These are phyloP conservation scores for Caenorhabditis remanei DNA, from an alignment of 1,140 invertebrate species.

Conservation along the genomic window DNA sequence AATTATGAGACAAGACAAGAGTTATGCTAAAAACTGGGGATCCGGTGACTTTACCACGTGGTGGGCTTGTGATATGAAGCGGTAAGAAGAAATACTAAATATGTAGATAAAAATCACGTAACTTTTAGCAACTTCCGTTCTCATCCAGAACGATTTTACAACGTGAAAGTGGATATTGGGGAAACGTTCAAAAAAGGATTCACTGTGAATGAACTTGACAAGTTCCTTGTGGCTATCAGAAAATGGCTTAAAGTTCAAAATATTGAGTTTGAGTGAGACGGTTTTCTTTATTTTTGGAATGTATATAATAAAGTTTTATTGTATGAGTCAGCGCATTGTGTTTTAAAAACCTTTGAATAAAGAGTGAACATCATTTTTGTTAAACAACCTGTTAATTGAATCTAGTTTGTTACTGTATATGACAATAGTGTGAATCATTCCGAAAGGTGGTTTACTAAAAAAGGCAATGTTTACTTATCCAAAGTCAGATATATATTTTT, in stretches of 20 bases:
- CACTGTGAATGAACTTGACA: slow-evolving; percentile 18
- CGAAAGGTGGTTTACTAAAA: no score
- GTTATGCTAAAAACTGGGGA: slow-evolving; percentile 36
- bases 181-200: slow-evolving; percentile 47
- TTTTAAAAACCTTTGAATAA: not conserved
- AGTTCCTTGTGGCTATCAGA: slow-evolving; percentile 16
- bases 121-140: slow-evolving; percentile 10
- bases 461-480: no score
- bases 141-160: slow-evolving; percentile 5
- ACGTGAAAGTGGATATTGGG: slow-evolving; percentile 33
- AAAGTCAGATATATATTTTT: no score
- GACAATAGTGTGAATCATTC: no score
- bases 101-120: not conserved
- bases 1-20: slow-evolving; percentile 11
- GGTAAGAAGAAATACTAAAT: not conserved
- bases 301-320: not conserved
- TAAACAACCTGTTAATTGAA: no score
- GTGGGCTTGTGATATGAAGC: slow-evolving; percentile 44
- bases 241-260: slow-evolving; percentile 7
- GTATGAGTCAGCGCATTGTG: not conserved
- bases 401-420: no score
- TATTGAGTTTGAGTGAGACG: not conserved
- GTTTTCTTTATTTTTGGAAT: not conserved
- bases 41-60: not conserved
- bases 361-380: no score